phyloP scores from a whole-genome alignment of 2,113 vertebrate genomes.

The Arothron firmamentum region DNA sequence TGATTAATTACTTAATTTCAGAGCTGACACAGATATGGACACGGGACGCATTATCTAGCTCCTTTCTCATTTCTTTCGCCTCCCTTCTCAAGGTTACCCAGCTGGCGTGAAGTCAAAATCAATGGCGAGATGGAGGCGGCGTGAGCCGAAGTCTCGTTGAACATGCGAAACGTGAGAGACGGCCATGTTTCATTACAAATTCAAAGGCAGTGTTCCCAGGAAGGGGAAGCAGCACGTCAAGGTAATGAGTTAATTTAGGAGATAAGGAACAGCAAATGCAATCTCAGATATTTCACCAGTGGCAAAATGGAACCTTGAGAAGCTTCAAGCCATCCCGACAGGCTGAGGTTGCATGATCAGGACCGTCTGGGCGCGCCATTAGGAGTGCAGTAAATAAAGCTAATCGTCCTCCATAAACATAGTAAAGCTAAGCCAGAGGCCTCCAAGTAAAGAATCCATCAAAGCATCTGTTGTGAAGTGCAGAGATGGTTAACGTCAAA shows the following conservation, averaged over 20 bases:
- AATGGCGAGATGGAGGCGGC: slow-evolving; percentile 24
- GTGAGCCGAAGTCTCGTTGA: slow-evolving; percentile 4
- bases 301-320: slow-evolving; percentile 47
- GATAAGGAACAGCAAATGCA: slow-evolving; percentile 68
- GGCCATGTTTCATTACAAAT: slow-evolving; percentile 62
- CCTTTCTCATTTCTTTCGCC: slow-evolving; percentile 7
- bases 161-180: slow-evolving; percentile 35
- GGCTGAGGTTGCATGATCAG: slow-evolving; percentile 18
- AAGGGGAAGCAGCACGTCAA: slow-evolving; percentile 57
- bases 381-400: slow-evolving; percentile 47
- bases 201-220: slow-evolving; percentile 51
- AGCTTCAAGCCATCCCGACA: slow-evolving; percentile 18
- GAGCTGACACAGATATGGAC: too few relatives aligned
- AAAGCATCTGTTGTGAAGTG: slow-evolving; percentile 31
- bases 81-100: slow-evolving; percentile 45
- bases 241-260: slow-evolving; percentile 71
- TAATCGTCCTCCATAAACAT: slow-evolving; percentile 31
- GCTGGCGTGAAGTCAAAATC: slow-evolving; percentile 38
- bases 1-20: too few relatives aligned
- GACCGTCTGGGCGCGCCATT: slow-evolving; percentile 20
- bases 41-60: too few relatives aligned
- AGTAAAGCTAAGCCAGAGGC: slow-evolving; percentile 21
- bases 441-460: slow-evolving; percentile 25
- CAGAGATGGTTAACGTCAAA: slow-evolving; percentile 12
- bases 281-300: slow-evolving; percentile 57